Evolutionary conservation across 2,888 invertebrate species (phyloP), one percentile per base, ranked within the genome.

Genomic region (Lycaena phlaeas): DNA sequence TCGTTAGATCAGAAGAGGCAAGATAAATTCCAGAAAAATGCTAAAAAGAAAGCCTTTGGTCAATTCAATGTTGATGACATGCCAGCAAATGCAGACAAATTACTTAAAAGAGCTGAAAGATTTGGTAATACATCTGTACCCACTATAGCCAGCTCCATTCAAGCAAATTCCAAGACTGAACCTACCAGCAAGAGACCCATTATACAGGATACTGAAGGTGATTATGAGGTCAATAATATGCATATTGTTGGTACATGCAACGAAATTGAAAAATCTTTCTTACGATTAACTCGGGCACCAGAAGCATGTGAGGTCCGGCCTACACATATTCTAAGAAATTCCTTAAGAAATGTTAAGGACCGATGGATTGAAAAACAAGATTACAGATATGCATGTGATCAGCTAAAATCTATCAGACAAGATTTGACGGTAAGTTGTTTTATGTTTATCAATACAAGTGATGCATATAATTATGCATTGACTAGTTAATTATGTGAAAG

Each of bases 321-420:
- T 53, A 90, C 93, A 56, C 87, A 90, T 65, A 91, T 99, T 36
- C 87, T 99, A 46, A 87, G 87, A 57, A 89, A 89, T 66, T 94
- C 98, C 31, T 87, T 99, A 61, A 89, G 89, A 64, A 92, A 94
- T 85, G 97, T 98, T 7, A 96, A 97, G 77, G 87, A 90, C 31
- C 91, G 92, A 59, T 99, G 98, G 97, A 88, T 92, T 51, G 87
- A 89, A 42, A 94, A 92, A 60, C 92, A 92, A 64, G 97, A 99
- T 82, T 99, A 99, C 78, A 91, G 90, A 77, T 98, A 97, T 86
- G 94, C 96, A 45, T 98, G 98, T 86, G 98, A 98, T 87, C 99
- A 99, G 79, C 87, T 99, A 43, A 98, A 99, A 79, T 97, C 98
- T 5, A 98, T 99, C 53, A 87, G 99, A 56, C 99, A 99, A 85